Evolutionary conservation across 1,140 invertebrate genomes (phyloP).

Genomic region (Brachionus paranguensis): DNA sequence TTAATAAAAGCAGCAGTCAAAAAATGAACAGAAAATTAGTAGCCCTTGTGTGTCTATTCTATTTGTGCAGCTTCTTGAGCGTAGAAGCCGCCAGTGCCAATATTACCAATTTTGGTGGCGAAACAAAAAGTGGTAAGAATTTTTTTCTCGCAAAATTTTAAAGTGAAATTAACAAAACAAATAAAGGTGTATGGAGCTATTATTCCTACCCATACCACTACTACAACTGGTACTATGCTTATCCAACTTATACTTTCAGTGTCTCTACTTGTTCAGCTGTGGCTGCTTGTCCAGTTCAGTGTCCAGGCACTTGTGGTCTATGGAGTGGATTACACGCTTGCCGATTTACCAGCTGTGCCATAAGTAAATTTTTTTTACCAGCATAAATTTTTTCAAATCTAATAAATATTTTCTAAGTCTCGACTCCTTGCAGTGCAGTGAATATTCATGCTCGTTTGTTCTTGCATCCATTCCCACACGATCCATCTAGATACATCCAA

Average conservation of each 20-base stretch:
- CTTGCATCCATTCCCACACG: slow-evolving; percentile 21
- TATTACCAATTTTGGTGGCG: neutral
- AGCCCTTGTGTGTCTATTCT: neutral
- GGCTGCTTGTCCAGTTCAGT: slow-evolving; percentile 10
- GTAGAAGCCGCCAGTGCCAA: neutral
- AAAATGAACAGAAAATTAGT: neutral
- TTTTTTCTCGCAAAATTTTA: neutral
- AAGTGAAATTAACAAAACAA: neutral
- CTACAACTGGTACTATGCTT: slow-evolving; percentile 29
- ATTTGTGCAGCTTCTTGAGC: neutral
- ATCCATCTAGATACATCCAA: slow-evolving; percentile 37
- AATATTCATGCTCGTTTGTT: neutral
- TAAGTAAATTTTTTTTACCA: neutral
- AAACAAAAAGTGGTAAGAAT: neutral
- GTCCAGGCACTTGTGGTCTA: slow-evolving; percentile 22
- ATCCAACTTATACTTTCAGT: slow-evolving; percentile 14
- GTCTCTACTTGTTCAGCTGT: neutral
- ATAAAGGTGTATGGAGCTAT: neutral
- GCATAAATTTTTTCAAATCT: neutral
- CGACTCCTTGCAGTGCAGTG: neutral
- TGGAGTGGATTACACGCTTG: slow-evolving; percentile 38
- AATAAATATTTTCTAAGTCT: neutral
- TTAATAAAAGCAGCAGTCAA: slow-evolving; percentile 13
- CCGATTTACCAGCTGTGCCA: neutral
- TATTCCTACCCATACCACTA: slow-evolving; percentile 22